Percentiles rank a stretch among this genome's conserved stretches.
These are phyloP conservation scores for Orthonevra nobilis DNA, from an alignment of 2,888 invertebrate species.

Conservation along the genomic window DNA sequence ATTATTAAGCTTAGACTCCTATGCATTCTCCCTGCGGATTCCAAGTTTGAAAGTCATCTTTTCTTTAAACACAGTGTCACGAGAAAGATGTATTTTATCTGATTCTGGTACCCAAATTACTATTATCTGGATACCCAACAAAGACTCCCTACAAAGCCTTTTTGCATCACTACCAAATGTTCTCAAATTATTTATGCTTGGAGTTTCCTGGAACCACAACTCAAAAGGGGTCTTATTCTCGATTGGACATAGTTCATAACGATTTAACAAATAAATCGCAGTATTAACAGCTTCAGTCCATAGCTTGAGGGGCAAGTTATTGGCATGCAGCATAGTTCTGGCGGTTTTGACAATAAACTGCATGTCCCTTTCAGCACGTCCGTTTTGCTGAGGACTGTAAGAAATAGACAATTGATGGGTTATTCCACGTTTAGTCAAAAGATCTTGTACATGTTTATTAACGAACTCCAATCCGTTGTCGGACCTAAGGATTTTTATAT, in stretches of 20 bases:
- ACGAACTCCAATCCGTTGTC: no score
- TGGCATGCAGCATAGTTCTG: not conserved
- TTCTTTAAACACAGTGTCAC: no score
- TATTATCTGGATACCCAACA: slow-evolving; percentile 74
- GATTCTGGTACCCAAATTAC: slow-evolving; percentile 62
- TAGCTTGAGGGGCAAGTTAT: not conserved
- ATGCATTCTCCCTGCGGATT: no score
- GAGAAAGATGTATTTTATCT: no score
- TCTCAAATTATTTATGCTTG: no score
- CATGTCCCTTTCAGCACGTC: not conserved
- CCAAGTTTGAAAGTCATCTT: no score
- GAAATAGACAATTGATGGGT: not conserved
- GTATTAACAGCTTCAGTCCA: no score
- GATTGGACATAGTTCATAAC: not conserved
- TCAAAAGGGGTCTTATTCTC: no score
- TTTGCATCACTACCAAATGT: slow-evolving; percentile 75
- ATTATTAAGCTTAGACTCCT: no score
- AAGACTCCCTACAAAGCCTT: not conserved
- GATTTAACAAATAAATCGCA: not conserved
- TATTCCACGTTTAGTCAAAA: not conserved
- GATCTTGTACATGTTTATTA: not conserved
- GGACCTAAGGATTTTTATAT: no score
- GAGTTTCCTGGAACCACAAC: no score
- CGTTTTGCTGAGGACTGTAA: not conserved
- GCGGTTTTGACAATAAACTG: not conserved